Percentiles rank a stretch among this genome's conserved stretches.
phyloP scores from a whole-genome alignment of 2,797 vertebrate genomes.

The Paedocypris micromegethes region DNA sequence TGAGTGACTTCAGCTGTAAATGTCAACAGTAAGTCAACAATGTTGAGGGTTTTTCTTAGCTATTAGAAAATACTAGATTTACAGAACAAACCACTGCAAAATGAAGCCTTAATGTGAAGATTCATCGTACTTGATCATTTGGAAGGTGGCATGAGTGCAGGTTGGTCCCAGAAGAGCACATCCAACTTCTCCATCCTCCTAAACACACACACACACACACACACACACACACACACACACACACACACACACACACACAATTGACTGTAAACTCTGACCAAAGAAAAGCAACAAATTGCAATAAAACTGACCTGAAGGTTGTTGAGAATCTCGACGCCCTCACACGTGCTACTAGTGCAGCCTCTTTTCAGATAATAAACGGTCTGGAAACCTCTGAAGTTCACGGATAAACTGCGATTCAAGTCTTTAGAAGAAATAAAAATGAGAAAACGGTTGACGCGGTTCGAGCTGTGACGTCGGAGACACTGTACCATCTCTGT shows the following conservation, averaged over 20 bases:
- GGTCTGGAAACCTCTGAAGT: slow-evolving; percentile 64
- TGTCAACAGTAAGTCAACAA: no score
- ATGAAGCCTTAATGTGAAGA: slow-evolving; percentile 37
- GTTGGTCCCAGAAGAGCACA: slow-evolving; percentile 83
- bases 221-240: no score
- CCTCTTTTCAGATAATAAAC: slow-evolving; percentile 64
- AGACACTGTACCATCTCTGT: slow-evolving; percentile 49
- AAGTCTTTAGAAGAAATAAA: slow-evolving; percentile 54
- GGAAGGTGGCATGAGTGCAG: slow-evolving; percentile 80
- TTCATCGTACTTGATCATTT: slow-evolving; percentile 81
- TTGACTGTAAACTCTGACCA: background rate
- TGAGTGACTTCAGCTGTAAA: no score
- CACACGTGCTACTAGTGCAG: slow-evolving; percentile 81
- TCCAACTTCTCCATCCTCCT: slow-evolving; percentile 60
- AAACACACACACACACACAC: background rate
- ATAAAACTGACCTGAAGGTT: slow-evolving; percentile 69
- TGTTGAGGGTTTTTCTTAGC: no score
- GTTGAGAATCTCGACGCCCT: slow-evolving; percentile 76
- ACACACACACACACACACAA: no score
- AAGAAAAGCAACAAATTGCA: background rate
- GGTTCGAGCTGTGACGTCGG: background rate
- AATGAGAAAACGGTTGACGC: background rate
- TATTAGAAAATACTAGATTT: background rate
- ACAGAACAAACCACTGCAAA: background rate
- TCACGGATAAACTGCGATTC: slow-evolving; percentile 64